phyloP scores from a whole-genome alignment of 1,140 invertebrate species.

The Hycleus phaleratus region DNA sequence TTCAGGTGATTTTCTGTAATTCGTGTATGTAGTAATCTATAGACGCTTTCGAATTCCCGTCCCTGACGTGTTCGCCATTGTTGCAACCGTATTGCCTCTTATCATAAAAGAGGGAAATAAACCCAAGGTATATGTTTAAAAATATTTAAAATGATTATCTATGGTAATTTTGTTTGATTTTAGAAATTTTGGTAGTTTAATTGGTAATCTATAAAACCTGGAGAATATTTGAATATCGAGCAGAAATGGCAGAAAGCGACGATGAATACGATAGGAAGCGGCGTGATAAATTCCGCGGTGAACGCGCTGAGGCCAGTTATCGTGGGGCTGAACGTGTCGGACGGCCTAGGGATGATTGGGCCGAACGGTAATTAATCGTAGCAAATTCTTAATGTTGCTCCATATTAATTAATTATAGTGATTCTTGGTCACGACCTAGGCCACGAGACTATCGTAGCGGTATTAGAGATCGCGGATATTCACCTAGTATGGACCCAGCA shows the following conservation, averaged over 20 bases:
- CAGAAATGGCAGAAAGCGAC: slow-evolving; percentile 77
- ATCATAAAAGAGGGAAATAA: too few relatives aligned
- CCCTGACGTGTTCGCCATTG: slow-evolving; percentile 11
- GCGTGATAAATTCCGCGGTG: slow-evolving; percentile 81
- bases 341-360: slow-evolving; percentile 65
- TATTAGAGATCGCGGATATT: slow-evolving; percentile 53
- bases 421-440: slow-evolving; percentile 51
- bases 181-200: too few relatives aligned
- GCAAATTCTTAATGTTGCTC: background rate
- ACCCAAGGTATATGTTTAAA: too few relatives aligned
- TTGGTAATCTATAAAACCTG: too few relatives aligned
- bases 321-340: slow-evolving; percentile 65
- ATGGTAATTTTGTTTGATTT: too few relatives aligned
- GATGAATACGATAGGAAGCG: slow-evolving; percentile 85
- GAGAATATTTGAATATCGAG: too few relatives aligned
- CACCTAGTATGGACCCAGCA: slow-evolving; percentile 73
- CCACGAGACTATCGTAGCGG: slow-evolving; percentile 58
- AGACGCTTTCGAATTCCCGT: background rate
- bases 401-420: slow-evolving; percentile 40
- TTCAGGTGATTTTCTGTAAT: too few relatives aligned
- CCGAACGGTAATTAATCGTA: slow-evolving; percentile 50
- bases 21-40: too few relatives aligned
- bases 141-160: too few relatives aligned
- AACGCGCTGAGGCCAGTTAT: slow-evolving; percentile 71
- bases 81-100: too few relatives aligned